Evolutionary conservation across 2,888 invertebrate species (phyloP), one percentile per base, ranked within the genome.

Genomic region (Andrena fulva): DNA sequence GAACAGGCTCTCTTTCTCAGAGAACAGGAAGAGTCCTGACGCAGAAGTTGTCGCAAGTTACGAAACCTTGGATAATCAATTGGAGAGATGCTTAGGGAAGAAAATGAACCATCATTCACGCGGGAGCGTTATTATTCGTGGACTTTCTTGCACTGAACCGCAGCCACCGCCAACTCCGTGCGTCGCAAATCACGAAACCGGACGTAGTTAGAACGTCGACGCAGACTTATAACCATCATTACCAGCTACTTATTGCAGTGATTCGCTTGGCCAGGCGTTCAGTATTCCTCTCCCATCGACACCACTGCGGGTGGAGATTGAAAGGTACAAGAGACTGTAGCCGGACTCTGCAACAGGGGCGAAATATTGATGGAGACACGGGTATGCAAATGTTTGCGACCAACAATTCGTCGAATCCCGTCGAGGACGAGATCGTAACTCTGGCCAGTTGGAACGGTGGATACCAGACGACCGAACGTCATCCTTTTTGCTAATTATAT

Each of bases 311-410:
- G 52, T 60, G 31, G 62, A 54, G 29, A 78, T 78, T 52, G 42
- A 78, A 31, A 27, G 10, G 16, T 42, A 42, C 42, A 20, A 6
- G 7, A 29, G 1, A 2, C 52, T 10, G 5, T 12, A 3, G 29
- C 5, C 27, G 24, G 12, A 7, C 48, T 66, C 63, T 42, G 50
- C 6, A 35, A 10, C 74, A 16, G 16, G 3, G 52, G 5, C 7
- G 56, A 71, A 42, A 48, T 24, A 63, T 63, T 48, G 64, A 66
- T 27, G 24, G 35, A 29, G 48, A 56, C 33, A 66, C 70, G 24
- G 66, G 79, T 81, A 81, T 84, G 84, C 59, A 80, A 80, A 84
- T 86, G 27, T 62, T 68, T 33, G 50, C 71, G 74, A 85, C 77
- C 59, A 84, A 56, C 10, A n/a, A 56, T 56, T 24, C 56, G 52